phyloP scores from a whole-genome alignment of 2,888 invertebrate genomes.

The Hydrotaea cyrtoneurina region DNA sequence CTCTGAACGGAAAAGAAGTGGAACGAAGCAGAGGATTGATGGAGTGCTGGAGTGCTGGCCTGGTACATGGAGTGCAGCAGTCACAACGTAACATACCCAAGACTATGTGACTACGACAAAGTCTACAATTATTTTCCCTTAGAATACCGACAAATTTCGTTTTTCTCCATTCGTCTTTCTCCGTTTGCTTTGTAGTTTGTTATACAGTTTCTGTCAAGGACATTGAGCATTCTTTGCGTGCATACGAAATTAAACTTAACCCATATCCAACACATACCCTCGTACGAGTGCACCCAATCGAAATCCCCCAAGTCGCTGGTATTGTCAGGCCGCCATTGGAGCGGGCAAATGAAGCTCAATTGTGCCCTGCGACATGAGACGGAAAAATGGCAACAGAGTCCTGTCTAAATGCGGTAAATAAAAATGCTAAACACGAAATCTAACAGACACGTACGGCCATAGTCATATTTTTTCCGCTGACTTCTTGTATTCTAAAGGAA shows the following conservation, averaged over 20 bases:
- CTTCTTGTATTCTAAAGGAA: neutral
- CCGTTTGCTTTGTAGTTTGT: neutral
- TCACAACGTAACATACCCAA: neutral
- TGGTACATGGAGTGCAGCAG: neutral
- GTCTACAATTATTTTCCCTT: constrained; percentile 18
- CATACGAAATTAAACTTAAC: constrained; percentile 65
- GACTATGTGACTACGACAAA: neutral
- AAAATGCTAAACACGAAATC: constrained; percentile 45
- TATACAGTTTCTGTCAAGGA: constrained; percentile 56
- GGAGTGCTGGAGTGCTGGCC: neutral
- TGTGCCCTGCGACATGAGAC: constrained; percentile 18
- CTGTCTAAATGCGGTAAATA: constrained; percentile 34
- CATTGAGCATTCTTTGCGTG: constrained; percentile 62
- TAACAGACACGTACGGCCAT: neutral
- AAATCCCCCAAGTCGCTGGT: neutral
- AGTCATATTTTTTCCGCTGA: constrained; percentile 6
- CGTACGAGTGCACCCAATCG: neutral
- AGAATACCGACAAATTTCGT: neutral
- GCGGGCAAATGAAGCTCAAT: constrained; percentile 5
- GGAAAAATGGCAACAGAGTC: neutral
- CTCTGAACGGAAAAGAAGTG: neutral
- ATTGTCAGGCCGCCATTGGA: neutral
- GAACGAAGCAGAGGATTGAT: no score
- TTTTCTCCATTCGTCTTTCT: neutral
- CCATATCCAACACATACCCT: constrained; percentile 47